A percentile compares a stretch with the other conserved stretches of the same genome.
Conservation (phyloP, 2,797 vertebrate species). For the Chaetodon trifasciatus region DNA sequence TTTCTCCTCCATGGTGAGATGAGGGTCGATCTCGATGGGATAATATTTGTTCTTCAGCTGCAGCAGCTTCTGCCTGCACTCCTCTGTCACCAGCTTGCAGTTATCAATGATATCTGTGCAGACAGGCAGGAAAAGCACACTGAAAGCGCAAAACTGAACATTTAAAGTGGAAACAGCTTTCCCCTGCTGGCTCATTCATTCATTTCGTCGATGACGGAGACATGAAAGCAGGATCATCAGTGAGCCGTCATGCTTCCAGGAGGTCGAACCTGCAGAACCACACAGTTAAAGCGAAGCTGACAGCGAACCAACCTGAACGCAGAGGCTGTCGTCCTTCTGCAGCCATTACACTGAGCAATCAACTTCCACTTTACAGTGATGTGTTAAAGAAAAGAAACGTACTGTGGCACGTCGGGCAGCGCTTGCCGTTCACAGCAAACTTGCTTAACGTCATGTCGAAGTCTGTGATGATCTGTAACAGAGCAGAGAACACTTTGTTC, state of each 20-base stretch:
- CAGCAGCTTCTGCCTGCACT: slow-evolving; percentile 92
- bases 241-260: no score
- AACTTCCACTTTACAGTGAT: no score
- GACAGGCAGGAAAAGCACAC: neutral
- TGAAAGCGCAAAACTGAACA: neutral
- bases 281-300: no score
- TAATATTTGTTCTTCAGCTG: slow-evolving; percentile 96
- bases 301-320: no score
- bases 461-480: slow-evolving; percentile 95
- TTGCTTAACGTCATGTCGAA: slow-evolving; percentile 99
- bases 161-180: neutral
- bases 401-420: slow-evolving; percentile 97
- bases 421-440: slow-evolving; percentile 93
- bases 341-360: no score
- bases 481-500: neutral
- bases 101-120: slow-evolving; percentile 94
- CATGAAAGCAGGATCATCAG: no score
- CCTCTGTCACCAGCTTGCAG: slow-evolving; percentile 93
- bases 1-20: slow-evolving; percentile 94
- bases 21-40: slow-evolving; percentile 95
- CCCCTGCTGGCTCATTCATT: no score
- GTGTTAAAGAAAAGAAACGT: slow-evolving; percentile 8
- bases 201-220: no score
- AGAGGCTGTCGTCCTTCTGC: no score
- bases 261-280: no score